Base-by-base conservation (phyloP, 2,113 vertebrate species). In the Tychaedon coryphoeus region DNA sequence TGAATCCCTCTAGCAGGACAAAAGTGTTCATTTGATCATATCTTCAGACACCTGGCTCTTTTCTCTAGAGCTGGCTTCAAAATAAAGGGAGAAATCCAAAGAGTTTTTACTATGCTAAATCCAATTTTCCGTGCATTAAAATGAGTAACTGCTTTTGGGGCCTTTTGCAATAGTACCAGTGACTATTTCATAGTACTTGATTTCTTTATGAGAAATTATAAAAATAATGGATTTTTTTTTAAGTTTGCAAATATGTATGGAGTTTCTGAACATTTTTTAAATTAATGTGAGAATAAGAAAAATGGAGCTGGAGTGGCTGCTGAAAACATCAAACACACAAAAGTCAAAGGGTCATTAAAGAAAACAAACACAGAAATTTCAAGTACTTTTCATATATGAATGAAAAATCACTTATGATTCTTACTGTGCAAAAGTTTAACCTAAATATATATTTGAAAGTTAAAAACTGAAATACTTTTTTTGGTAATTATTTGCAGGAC, bases 1-100 rank as follows among this genome's bases (percentile, higher is more conserved):
- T 75, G 53, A 94, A 72, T 94, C 40, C 43, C 45, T 90, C 58
- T 40, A 53, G 57, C n/a, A 90, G 31, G 36, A 71, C 1, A 10
- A 43, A 79, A 85, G 7, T 38, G 20, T 75, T 88, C 45, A 61
- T 83, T 96, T 93, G 66, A 73, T 90, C 47, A 11, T 40, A 2
- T 50, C 81, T 90, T 87, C 62, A 86, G 66, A 90, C 42, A 90
- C 47, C 77, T 96, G 85, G 47, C 71, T 94, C 43, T 88, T 45
- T 93, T 66, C 24, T 93, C 38, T 76, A 48, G 25, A 36, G 9
- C 34, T 92, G 84, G 62, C 77, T 91, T 88, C 67, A 86, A 70
- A 90, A 58, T 72, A 42, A 72, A 24, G 34, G 19, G 50, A 89
- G 54, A 88, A 88, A 76, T 82, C 64, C 45, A 56, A 71, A 57